Conservation (phyloP, 2,888 invertebrate genomes). For the Psylliodes chrysocephalus region DNA sequence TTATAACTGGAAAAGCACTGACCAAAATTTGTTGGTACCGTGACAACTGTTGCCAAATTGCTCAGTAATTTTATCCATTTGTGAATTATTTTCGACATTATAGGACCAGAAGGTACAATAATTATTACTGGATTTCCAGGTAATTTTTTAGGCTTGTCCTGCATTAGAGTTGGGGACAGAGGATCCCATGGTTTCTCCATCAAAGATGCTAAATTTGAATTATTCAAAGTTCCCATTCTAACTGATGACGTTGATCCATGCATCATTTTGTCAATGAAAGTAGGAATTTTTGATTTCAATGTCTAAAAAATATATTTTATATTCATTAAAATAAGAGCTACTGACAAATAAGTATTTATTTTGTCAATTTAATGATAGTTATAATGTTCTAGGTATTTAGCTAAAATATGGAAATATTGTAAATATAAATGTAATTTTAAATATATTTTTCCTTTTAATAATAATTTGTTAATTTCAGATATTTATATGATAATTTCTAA, state of each 20-base stretch:
- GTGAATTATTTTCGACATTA: slow-evolving; percentile 69
- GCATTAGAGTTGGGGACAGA: slow-evolving; percentile 67
- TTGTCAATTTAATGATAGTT: too few species aligned
- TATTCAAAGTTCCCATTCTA: slow-evolving; percentile 66
- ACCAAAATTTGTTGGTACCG: slow-evolving; percentile 68
- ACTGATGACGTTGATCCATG: slow-evolving; percentile 66
- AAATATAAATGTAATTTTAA: too few species aligned
- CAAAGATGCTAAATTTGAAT: slow-evolving; percentile 74
- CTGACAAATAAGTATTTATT: too few species aligned
- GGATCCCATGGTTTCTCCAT: slow-evolving; percentile 82
- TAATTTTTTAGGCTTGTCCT: slow-evolving; percentile 76
- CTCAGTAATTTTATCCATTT: slow-evolving; percentile 78
- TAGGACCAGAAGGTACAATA: slow-evolving; percentile 70
- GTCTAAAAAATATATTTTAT: slow-evolving; percentile 61
- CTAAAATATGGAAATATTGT: too few species aligned
- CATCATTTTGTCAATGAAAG: slow-evolving; percentile 79
- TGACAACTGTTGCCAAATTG: slow-evolving; percentile 75
- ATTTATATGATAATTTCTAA: too few species aligned
- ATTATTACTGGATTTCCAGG: slow-evolving; percentile 76
- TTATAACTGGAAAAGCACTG: slow-evolving; percentile 43
- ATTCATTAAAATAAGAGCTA: too few species aligned
- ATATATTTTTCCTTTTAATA: too few species aligned
- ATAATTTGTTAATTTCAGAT: too few species aligned
- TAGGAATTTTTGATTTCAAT: slow-evolving; percentile 75
- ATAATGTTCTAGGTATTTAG: too few species aligned